Conservation (phyloP, 2,113 vertebrate species). For the Chrysemys picta region DNA sequence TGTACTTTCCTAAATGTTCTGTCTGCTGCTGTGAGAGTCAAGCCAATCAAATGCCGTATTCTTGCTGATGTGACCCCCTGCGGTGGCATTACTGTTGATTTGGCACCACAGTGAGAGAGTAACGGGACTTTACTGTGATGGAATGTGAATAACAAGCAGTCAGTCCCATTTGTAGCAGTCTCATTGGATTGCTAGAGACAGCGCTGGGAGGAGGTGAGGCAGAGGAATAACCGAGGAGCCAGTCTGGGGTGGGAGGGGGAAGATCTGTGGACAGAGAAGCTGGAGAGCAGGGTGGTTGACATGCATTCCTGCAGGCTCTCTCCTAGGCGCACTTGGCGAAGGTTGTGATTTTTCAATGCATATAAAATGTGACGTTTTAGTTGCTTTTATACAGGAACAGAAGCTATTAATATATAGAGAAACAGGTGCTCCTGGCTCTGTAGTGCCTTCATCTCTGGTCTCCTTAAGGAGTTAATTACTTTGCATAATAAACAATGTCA, state of each 20-base stretch:
- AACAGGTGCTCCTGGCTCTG: neutral
- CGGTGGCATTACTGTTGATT: neutral
- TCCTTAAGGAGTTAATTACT: fast-evolving
- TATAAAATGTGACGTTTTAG: neutral
- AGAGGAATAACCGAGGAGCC: fast-evolving
- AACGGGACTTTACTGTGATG: fast-evolving
- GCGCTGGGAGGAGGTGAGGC: neutral
- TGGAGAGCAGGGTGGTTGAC: neutral
- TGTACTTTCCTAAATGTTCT: neutral
- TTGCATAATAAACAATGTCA: neutral
- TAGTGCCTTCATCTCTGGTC: neutral
- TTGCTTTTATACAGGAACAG: neutral
- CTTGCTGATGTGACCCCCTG: neutral
- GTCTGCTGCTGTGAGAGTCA: neutral
- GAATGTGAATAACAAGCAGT: neutral
- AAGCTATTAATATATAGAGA: neutral
- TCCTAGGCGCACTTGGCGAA: fast-evolving
- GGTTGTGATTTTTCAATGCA: neutral
- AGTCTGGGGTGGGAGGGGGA: fast-evolving
- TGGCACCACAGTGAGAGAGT: neutral
- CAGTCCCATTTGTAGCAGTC: fast-evolving
- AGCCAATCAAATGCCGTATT: neutral
- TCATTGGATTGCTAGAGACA: neutral
- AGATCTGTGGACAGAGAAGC: neutral
- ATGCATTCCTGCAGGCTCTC: fast-evolving